A percentile compares a stretch with the other conserved stretches of the same genome.
Conservation (phyloP, 2,888 invertebrate species). For the Chrysodeixis includens region DNA sequence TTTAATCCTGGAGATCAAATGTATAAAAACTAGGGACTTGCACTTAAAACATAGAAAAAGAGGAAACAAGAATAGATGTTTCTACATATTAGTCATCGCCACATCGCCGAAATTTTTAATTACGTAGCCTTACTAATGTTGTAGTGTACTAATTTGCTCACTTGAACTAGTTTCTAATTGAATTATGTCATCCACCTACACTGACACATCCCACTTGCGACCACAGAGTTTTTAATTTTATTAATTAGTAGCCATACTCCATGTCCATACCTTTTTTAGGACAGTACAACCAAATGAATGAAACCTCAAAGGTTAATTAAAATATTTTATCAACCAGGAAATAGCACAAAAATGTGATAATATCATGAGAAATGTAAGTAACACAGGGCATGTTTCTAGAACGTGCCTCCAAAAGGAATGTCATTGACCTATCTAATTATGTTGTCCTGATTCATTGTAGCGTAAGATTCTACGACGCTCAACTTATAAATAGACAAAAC, state of each 20-base stretch:
- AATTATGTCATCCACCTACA: conserved; percentile 7
- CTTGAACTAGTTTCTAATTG: conserved; percentile 3
- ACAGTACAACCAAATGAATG: neutral
- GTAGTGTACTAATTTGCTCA: neutral
- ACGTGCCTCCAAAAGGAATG: conserved; percentile 26
- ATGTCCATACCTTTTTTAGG: neutral
- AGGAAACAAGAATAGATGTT: neutral
- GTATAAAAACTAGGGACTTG: neutral
- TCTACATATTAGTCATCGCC: neutral
- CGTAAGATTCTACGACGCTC: conserved; percentile 53
- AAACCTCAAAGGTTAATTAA: too few species aligned
- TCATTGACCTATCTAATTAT: conserved; percentile 53
- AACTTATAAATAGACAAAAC: conserved; percentile 71
- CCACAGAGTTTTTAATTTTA: neutral
- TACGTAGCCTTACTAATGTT: neutral
- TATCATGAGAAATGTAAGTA: conserved; percentile 30
- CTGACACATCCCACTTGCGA: neutral
- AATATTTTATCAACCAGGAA: too few species aligned
- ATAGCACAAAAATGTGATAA: conserved; percentile 14
- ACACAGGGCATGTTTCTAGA: conserved; percentile 18
- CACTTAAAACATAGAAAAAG: too few species aligned
- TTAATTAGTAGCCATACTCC: neutral
- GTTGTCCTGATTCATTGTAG: conserved; percentile 53
- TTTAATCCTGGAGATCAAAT: neutral
- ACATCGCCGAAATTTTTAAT: conserved; percentile 8